Percentiles rank a stretch among this genome's conserved stretches.
phyloP scores from a whole-genome alignment of 2,113 vertebrate species.

The Picathartes gymnocephalus region DNA sequence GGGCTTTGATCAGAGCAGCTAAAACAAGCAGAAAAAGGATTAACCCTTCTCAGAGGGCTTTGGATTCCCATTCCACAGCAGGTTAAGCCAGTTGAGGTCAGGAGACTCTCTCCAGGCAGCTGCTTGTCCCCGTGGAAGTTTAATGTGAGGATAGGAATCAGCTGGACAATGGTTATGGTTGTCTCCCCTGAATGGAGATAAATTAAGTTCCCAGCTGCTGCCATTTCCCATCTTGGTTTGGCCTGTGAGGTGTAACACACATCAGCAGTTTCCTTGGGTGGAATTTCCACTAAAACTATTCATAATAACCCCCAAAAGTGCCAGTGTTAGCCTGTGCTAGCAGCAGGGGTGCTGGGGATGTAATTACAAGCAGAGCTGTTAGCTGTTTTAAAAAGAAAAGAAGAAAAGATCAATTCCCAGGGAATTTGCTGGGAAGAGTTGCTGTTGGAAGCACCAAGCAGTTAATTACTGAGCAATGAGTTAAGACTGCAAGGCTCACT shows the following conservation, averaged over 20 bases:
- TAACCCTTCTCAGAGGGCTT: neutral
- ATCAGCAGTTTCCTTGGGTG: neutral
- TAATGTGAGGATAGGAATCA: neutral
- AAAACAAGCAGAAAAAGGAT: neutral
- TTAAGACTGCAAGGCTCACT: neutral
- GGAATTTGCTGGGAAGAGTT: neutral
- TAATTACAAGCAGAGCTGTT: neutral
- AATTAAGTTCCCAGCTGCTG: neutral
- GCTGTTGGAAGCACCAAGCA: neutral
- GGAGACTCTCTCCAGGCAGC: neutral
- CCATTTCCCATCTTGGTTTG: neutral
- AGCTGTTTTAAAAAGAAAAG: neutral
- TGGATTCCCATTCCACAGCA: neutral
- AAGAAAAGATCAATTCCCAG: neutral
- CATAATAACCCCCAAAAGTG: neutral
- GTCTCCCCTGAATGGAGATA: neutral
- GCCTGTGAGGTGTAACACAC: neutral
- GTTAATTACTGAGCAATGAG: neutral
- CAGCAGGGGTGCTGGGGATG: neutral
- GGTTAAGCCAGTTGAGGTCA: neutral
- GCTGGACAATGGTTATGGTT: neutral
- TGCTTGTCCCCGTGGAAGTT: neutral
- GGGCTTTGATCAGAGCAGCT: neutral
- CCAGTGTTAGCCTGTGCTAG: neutral
- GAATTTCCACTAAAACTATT: neutral